Evolutionary conservation across 2,888 invertebrate species (phyloP), one percentile per base, ranked within the genome.

Genomic region (Euplexia lucipara): DNA sequence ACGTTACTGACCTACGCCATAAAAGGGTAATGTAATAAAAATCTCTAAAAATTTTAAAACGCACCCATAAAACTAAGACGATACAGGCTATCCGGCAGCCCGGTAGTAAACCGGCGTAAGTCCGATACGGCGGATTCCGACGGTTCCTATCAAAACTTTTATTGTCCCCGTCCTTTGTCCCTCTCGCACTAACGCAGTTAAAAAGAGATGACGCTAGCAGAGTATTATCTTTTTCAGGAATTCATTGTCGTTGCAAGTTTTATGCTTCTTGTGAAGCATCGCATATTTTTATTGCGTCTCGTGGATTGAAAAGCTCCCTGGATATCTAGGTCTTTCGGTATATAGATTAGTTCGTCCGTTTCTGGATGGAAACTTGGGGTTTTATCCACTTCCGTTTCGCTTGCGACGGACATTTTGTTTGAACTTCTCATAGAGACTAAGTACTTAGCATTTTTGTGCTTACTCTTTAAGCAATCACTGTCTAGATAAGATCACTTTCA

Each of bases 131-230:
- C 84, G 91, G 90, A 92, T 91, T 92, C 94, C 91, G 86, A 80
- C 84, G 90, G 88, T 92, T 91, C 90, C 92, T 92, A 95, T 95
- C 94, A 95, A 94, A 93, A 91, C 83, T 95, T 95, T 95, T 95
- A 95, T 91, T 92, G 88, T 89, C 82, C 70, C 83, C 81, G 86
- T 88, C 91, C 89, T 91, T 90, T 91, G 90, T 94, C 93, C 90
- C 82, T 84, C 88, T 93, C 90, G 14, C 86, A 84, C 92, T 85
- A 83, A 88, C 87, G 84, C 85, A 88, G 88, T 83, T 88, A 86
- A 90, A 92, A 92, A 90, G 92, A 90, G 92, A 91, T 86, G 89
- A 86, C 88, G 87, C 85, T 84, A 86, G 84, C 75, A 81, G 83
- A 83, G 88, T 87, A 92, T 92, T 91, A 92, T 93, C 93, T 93